Evolutionary conservation across 2,797 vertebrate species (phyloP).

Genomic region (Platyrinchus mystaceus): DNA sequence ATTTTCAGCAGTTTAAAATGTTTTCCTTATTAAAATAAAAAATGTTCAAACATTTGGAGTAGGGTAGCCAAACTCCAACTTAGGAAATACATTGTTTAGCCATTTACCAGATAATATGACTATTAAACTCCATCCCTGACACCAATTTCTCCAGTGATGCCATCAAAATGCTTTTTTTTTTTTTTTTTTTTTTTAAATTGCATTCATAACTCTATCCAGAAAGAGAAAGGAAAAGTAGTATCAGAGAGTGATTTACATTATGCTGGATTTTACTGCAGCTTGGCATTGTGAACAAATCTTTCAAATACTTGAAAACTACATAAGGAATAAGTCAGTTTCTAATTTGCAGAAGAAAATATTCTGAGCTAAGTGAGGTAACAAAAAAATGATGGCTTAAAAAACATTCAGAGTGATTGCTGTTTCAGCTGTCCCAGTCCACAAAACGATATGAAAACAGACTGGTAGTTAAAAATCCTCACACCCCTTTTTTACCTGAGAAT

Average conservation of each 20-base stretch:
- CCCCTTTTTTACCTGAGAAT: background rate
- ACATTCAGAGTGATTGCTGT: conserved; percentile 21
- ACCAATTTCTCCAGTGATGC: conserved; percentile 34
- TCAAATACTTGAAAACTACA: conserved; percentile 53
- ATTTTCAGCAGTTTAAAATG: background rate
- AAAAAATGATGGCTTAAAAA: conserved; percentile 55
- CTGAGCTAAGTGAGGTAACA: conserved; percentile 60
- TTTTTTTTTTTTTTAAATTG: conserved; percentile 28
- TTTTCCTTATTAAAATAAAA: conserved; percentile 29
- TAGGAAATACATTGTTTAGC: conserved; percentile 51
- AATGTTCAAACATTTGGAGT: conserved; percentile 24
- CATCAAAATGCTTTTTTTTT: conserved; percentile 47
- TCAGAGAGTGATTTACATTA: conserved; percentile 50
- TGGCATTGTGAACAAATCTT: conserved; percentile 57
- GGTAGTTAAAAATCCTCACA: background rate
- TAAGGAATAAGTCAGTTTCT: conserved; percentile 43
- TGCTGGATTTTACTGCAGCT: conserved; percentile 57
- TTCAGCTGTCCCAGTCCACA: conserved; percentile 47
- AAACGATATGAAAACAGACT: conserved; percentile 27
- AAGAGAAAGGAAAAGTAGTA: conserved; percentile 59
- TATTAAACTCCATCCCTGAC: conserved; percentile 21
- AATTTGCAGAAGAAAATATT: conserved; percentile 57
- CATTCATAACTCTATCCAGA: conserved; percentile 44
- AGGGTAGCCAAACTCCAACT: conserved; percentile 3
- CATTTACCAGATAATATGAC: conserved; percentile 31